Percentiles rank a stretch among this genome's conserved stretches.
phyloP scores from a whole-genome alignment of 2,113 vertebrate species.

The Pholis gunnellus region DNA sequence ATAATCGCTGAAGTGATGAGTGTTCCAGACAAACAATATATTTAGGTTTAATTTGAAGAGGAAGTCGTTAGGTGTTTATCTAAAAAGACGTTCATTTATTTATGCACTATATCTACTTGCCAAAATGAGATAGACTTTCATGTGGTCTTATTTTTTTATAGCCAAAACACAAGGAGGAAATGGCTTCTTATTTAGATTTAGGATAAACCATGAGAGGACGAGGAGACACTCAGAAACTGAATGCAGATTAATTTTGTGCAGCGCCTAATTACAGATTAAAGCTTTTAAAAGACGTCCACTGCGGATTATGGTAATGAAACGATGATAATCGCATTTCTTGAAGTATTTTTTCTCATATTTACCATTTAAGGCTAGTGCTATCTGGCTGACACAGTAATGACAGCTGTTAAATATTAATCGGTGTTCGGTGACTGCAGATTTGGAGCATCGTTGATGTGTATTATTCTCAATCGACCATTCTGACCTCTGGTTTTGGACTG shows the following conservation, averaged over 20 bases:
- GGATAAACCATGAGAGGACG: conserved; percentile 50
- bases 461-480: conserved; percentile 57
- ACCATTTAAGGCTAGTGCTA: conserved; percentile 25
- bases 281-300: conserved; percentile 61
- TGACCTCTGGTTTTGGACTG: conserved; percentile 66
- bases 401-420: conserved; percentile 63
- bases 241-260: conserved; percentile 64
- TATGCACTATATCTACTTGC: conserved; percentile 89
- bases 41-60: conserved; percentile 75
- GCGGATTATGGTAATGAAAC: conserved; percentile 60
- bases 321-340: conserved; percentile 53
- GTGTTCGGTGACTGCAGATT: conserved; percentile 50
- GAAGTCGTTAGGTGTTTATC: conserved; percentile 76
- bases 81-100: conserved; percentile 76
- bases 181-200: conserved; percentile 63
- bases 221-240: conserved; percentile 58
- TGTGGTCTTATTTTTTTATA: conserved; percentile 84
- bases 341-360: conserved; percentile 52
- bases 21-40: conserved; percentile 75
- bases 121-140: conserved; percentile 88
- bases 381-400: conserved; percentile 10
- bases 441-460: conserved; percentile 47
- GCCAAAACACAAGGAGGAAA: conserved; percentile 80
- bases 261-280: conserved; percentile 54
- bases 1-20: conserved; percentile 76